phyloP scores from a whole-genome alignment of 2,888 invertebrate species.

The Cyrtodaria siliqua region DNA sequence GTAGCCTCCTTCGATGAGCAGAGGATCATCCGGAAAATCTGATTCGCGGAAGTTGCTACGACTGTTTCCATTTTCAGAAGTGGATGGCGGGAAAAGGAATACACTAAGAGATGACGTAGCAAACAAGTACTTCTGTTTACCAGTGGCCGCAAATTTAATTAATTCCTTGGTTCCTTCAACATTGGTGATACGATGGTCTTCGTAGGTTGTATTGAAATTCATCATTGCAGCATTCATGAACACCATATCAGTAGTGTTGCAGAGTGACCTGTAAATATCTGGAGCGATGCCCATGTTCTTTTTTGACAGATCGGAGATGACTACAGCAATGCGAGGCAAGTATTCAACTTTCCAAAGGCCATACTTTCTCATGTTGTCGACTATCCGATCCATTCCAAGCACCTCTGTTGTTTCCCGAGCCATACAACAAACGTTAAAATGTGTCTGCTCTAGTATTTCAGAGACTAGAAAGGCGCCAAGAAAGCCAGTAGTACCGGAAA shows the following conservation, averaged over 20 bases:
- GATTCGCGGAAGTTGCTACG: conserved; percentile 56
- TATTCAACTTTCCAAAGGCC: conserved; percentile 72
- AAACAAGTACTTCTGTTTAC: conserved; percentile 70
- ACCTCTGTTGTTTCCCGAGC: conserved; percentile 70
- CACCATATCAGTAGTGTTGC: conserved; percentile 65
- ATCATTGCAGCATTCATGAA: conserved; percentile 75
- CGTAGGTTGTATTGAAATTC: conserved; percentile 73
- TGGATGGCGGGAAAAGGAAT: conserved; percentile 67
- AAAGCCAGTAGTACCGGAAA: conserved; percentile 75
- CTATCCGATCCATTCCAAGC: conserved; percentile 67
- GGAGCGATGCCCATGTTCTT: conserved; percentile 69
- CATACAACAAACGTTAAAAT: conserved; percentile 72
- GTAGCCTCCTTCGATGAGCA: conserved; percentile 69
- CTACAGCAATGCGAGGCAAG: conserved; percentile 63
- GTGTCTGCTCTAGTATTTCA: conserved; percentile 69
- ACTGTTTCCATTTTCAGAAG: conserved; percentile 5
- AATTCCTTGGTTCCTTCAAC: conserved; percentile 72
- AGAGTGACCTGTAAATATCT: conserved; percentile 67
- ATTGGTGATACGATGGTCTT: conserved; percentile 70
- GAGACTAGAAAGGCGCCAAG: conserved; percentile 71
- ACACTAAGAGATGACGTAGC: conserved; percentile 74
- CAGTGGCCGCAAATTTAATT: conserved; percentile 70
- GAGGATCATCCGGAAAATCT: conserved; percentile 67
- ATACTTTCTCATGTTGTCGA: conserved; percentile 72
- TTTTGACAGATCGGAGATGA: conserved; percentile 71